These are phyloP conservation scores for Mimumesa dahlbomi DNA, from an alignment of 2,888 invertebrate genomes.

Conservation along the genomic window DNA sequence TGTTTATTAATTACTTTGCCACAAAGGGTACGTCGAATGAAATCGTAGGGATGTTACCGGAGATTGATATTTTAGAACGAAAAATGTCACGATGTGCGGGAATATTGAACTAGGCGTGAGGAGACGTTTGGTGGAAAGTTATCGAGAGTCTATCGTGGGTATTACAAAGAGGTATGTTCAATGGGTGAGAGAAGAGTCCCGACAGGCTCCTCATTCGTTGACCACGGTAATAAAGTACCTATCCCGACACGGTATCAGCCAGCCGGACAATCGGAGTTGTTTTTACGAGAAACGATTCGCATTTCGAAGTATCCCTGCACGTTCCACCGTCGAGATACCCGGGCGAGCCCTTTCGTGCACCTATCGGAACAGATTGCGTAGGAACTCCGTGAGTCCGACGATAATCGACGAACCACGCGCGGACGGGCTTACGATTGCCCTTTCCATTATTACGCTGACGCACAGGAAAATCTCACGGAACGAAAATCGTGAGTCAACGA, in stretches of 20 bases:
- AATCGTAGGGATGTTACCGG: too few relatives aligned
- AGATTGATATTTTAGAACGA: too few relatives aligned
- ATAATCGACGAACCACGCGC: not conserved
- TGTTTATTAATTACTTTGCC: too few relatives aligned
- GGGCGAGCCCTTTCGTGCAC: not conserved
- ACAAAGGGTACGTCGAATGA: too few relatives aligned
- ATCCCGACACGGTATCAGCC: not conserved
- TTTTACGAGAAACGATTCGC: conserved; percentile 16
- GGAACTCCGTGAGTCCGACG: not conserved
- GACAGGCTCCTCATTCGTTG: not conserved
- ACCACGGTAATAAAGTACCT: not conserved
- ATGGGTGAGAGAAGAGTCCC: not conserved
- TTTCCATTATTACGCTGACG: conserved; percentile 29
- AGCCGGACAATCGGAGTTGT: not conserved
- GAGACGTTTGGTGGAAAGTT: too few relatives aligned
- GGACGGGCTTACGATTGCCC: conserved; percentile 8
- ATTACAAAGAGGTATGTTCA: too few relatives aligned
- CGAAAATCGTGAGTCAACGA: conserved; percentile 18
- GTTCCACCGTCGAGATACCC: conserved; percentile 17
- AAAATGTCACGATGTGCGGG: too few relatives aligned
- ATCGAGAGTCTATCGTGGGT: too few relatives aligned
- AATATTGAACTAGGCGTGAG: too few relatives aligned
- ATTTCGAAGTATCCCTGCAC: conserved; percentile 11
- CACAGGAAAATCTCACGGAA: not conserved
- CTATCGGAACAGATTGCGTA: not conserved